These are phyloP conservation scores for Syncerus caffer DNA, from an alignment of 2,797 vertebrate species.

Conservation along the genomic window DNA sequence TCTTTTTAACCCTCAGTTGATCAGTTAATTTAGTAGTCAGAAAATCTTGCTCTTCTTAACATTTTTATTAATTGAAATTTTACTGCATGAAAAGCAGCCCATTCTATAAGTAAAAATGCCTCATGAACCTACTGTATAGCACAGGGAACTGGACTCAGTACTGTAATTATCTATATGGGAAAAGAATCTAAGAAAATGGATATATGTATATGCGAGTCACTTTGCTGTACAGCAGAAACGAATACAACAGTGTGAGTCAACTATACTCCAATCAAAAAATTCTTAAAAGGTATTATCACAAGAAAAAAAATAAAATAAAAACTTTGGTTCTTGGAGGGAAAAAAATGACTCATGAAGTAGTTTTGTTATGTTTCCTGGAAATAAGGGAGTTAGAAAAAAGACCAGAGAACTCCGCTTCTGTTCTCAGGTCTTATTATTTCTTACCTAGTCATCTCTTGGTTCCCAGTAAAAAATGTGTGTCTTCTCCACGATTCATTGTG, in stretches of 20 bases:
- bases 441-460: not conserved
- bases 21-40: not conserved
- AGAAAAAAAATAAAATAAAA: not conserved
- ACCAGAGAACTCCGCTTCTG: not conserved
- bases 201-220: accelerated
- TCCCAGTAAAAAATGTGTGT: accelerated
- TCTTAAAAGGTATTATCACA: not conserved
- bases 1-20: not conserved
- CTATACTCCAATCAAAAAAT: not conserved
- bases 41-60: accelerated
- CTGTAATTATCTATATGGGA: not conserved
- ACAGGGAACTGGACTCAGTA: too few species aligned
- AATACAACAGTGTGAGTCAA: not conserved
- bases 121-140: not conserved
- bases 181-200: not conserved
- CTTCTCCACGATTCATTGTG: not conserved
- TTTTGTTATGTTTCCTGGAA: not conserved
- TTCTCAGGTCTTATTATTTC: too few species aligned
- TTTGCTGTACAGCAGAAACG: not conserved
- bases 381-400: not conserved
- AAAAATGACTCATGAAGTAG: not conserved
- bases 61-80: not conserved
- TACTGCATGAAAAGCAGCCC: not conserved
- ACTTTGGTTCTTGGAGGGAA: not conserved
- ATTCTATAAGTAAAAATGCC: not conserved